These are phyloP conservation scores for Nomada fucata DNA, from an alignment of 2,888 invertebrate species.

Conservation along the genomic window DNA sequence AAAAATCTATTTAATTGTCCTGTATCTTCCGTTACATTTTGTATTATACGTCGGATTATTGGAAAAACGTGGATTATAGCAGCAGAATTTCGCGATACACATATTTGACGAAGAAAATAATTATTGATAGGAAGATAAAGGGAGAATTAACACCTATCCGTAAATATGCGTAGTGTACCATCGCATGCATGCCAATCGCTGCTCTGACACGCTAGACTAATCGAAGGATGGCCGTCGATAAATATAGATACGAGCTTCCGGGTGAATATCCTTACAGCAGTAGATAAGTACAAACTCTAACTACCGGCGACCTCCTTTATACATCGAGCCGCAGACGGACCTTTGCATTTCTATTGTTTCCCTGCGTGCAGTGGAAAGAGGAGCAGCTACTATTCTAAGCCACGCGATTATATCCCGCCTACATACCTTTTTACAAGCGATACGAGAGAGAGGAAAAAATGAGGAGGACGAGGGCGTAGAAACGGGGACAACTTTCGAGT, in stretches of 20 bases:
- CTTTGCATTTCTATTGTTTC: conserved; percentile 59
- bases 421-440: conserved; percentile 8
- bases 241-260: conserved; percentile 76
- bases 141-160: neutral
- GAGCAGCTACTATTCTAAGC: conserved; percentile 43
- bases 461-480: neutral
- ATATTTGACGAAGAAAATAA: no score
- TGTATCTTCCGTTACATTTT: no score
- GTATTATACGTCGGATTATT: no score
- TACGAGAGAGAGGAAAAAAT: neutral
- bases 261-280: conserved; percentile 78
- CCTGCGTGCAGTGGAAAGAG: conserved; percentile 28
- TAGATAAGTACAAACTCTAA: conserved; percentile 50
- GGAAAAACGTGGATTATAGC: no score
- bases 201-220: conserved; percentile 7
- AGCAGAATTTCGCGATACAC: no score
- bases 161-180: no score
- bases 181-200: neutral
- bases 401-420: conserved; percentile 18
- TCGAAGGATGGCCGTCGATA: conserved; percentile 65
- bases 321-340: conserved; percentile 32
- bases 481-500: neutral
- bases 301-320: conserved; percentile 60
- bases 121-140: neutral
- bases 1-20: neutral